Conservation (phyloP, 2,113 vertebrate genomes). For the Macroglossus sobrinus region DNA sequence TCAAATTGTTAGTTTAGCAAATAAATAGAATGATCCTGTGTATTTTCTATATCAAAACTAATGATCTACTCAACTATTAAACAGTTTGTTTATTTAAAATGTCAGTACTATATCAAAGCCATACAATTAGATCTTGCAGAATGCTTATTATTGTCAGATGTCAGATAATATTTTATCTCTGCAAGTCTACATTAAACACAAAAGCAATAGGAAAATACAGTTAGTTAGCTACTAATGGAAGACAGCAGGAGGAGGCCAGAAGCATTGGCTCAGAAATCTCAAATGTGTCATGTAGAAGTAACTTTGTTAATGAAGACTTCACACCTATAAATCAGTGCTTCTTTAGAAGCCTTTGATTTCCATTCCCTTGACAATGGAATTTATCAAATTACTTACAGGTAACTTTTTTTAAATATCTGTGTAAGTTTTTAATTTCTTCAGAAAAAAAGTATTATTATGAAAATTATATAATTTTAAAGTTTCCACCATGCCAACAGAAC, state of each 20-base stretch:
- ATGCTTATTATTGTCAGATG: constrained; percentile 2
- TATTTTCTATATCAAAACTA: constrained; percentile 10
- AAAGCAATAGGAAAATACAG: neutral
- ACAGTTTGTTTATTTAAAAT: constrained; percentile 31
- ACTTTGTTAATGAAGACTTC: neutral
- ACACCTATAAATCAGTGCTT: neutral
- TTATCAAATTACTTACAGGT: neutral
- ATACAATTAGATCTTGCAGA: neutral
- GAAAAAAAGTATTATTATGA: neutral
- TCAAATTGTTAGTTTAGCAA: constrained; percentile 1
- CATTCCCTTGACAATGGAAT: neutral
- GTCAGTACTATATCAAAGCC: neutral
- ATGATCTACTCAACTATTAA: neutral
- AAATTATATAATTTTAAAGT: neutral
- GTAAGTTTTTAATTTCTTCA: neutral
- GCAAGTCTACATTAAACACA: neutral
- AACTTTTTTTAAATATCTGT: neutral
- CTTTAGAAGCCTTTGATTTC: neutral
- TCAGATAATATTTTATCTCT: neutral
- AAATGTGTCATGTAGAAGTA: neutral
- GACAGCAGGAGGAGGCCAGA: neutral
- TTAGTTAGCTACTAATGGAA: neutral
- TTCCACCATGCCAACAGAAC: neutral
- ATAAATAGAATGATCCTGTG: neutral
- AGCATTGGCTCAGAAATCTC: neutral